Percentiles rank a stretch among this genome's conserved stretches.
phyloP scores from a whole-genome alignment of 2,888 invertebrate species.

The Xanthia icteritia region DNA sequence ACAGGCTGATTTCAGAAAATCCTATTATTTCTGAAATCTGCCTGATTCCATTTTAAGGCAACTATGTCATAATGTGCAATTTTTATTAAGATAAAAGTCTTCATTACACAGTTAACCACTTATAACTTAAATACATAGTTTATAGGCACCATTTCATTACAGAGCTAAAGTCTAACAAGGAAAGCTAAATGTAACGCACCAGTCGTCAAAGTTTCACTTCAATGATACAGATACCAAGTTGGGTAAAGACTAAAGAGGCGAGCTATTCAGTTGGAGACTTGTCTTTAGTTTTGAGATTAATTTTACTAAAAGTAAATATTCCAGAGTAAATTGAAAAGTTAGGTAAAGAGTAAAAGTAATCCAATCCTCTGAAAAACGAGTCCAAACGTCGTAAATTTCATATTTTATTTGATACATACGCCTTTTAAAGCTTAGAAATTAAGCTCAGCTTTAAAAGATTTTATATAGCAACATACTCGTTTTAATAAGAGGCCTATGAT shows the following conservation, averaged over 20 bases:
- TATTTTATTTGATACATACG: not conserved
- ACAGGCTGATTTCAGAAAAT: too few relatives aligned
- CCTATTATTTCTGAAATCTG: not conserved
- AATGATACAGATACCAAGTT: slow-evolving; percentile 42
- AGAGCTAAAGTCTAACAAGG: slow-evolving; percentile 19
- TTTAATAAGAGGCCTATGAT: not conserved
- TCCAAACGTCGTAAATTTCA: too few relatives aligned
- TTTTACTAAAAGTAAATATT: slow-evolving; percentile 22
- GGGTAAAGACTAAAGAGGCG: not conserved
- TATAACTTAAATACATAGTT: slow-evolving; percentile 7
- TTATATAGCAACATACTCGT: not conserved
- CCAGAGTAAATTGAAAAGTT: not conserved
- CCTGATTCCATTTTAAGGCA: not conserved
- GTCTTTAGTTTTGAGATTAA: slow-evolving; percentile 8
- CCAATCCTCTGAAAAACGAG: not conserved
- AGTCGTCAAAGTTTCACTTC: slow-evolving; percentile 45
- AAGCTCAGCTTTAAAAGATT: not conserved
- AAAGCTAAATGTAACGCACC: slow-evolving; percentile 34
- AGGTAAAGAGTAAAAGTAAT: not conserved
- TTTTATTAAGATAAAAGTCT: not conserved
- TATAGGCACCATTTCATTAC: not conserved
- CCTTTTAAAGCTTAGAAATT: not conserved
- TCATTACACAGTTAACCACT: not conserved
- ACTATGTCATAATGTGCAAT: not conserved
- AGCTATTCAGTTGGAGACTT: slow-evolving; percentile 31